Conservation (phyloP, 2,888 invertebrate genomes). For the Argynnis bischoffii region DNA sequence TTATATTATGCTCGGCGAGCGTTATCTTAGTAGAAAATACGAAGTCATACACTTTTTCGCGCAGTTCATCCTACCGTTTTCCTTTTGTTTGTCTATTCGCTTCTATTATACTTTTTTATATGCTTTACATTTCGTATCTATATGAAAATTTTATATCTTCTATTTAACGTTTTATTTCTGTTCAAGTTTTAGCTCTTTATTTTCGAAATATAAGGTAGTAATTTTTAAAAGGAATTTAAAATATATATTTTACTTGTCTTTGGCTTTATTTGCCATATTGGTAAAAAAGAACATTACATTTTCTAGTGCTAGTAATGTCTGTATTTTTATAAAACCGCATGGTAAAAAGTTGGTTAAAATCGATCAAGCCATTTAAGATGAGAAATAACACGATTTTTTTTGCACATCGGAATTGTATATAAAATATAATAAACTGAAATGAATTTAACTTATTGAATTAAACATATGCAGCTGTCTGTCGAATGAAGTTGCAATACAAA, state of each 20-base stretch:
- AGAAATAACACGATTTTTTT: no score
- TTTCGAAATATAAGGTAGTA: slow-evolving; percentile 35
- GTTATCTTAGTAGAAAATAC: slow-evolving; percentile 78
- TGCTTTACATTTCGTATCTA: slow-evolving; percentile 12
- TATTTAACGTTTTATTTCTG: not conserved
- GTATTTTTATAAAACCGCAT: no score
- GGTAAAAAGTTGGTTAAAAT: no score
- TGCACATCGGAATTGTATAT: not conserved
- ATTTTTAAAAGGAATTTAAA: not conserved
- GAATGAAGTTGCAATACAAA: slow-evolving; percentile 34
- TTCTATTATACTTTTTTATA: slow-evolving; percentile 43
- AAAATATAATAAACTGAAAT: not conserved
- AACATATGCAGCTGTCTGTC: slow-evolving; percentile 50
- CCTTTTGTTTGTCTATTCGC: slow-evolving; percentile 48
- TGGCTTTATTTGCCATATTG: no score
- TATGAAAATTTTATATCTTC: not conserved
- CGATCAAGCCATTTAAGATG: no score
- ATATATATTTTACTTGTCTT: no score
- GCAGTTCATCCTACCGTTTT: slow-evolving; percentile 52
- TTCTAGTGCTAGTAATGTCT: no score
- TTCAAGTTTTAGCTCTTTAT: not conserved
- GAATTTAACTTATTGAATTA: slow-evolving; percentile 10
- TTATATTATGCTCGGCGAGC: slow-evolving; percentile 76
- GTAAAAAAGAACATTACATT: no score
- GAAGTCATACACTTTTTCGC: slow-evolving; percentile 61